phyloP scores from a whole-genome alignment of 2,888 invertebrate species.

The Drosophila multiciliata region DNA sequence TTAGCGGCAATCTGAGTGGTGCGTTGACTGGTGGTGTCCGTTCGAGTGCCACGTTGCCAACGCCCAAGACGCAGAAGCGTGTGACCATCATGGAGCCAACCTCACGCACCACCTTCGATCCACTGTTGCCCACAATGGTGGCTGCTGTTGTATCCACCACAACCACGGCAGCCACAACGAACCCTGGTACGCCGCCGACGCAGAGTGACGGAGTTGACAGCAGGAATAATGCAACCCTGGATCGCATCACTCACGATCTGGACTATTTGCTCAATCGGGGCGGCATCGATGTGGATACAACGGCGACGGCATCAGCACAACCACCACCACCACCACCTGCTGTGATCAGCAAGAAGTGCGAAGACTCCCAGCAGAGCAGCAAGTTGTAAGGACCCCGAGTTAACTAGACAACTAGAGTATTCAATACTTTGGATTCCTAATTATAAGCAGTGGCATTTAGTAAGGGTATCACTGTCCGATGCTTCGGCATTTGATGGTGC shows the following conservation, averaged over 20 bases:
- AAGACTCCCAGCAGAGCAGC: constrained; percentile 43
- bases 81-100: constrained; percentile 84
- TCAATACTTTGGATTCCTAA: constrained; percentile 4
- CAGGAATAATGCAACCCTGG: constrained; percentile 87
- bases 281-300: constrained; percentile 37
- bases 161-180: constrained; percentile 53
- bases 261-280: constrained; percentile 91
- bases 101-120: constrained; percentile 82
- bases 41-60: constrained; percentile 63
- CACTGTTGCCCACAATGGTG: constrained; percentile 82
- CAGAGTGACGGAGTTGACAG: constrained; percentile 49
- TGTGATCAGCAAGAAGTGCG: constrained; percentile 52
- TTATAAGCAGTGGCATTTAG: constrained; percentile 7
- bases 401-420: constrained; percentile 7
- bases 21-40: constrained; percentile 33
- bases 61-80: constrained; percentile 84
- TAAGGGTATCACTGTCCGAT: constrained; percentile 5
- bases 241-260: constrained; percentile 92
- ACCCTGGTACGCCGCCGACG: constrained; percentile 44
- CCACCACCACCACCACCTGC: constrained; percentile 60
- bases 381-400: constrained; percentile 32
- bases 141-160: constrained; percentile 72
- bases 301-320: constrained; percentile 61
- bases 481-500: background rate
- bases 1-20: constrained; percentile 65